Evolutionary conservation across 2,113 vertebrate species (phyloP), one percentile per base, ranked within the genome.

Genomic region (Jacana jacana): DNA sequence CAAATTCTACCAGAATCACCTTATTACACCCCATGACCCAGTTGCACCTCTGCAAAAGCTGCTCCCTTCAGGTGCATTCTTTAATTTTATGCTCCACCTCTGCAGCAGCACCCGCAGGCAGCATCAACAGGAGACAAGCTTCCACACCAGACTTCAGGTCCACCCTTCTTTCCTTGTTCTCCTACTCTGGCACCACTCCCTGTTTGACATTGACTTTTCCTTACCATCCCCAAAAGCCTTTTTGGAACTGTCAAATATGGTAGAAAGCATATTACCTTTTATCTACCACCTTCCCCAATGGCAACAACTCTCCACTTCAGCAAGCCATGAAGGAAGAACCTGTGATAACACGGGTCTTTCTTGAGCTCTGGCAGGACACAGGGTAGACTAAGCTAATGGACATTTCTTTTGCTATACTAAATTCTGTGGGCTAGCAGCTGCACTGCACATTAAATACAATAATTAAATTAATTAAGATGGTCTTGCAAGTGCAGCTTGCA

Each of bases 121-220:
- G 23, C 44, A 66, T 8, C 2, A 1, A 19, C 31, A 51, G 25
- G 8, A 64, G 9, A 37, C 55, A 23, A 54, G 40, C 31, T 48
- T 71, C 58, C 2, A 0, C 69, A 33, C 27, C 14, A 3, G 14
- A 16, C 20, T 61, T n/a, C 1, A 0, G 40, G 19, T 27, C n/a
- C 10, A 14, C 25, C 40, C 27, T 31, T 30, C n/a, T 22, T 39
- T 51, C 39, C 57, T 60, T 20, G 18, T 37, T 40, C 31, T 60
- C 28, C n/a, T 24, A 68, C 27, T 14, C 55, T 5, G 13, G 6
- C 25, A 64, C 37, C 14, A 17, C 37, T 70, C 44, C 17, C 42
- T 40, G 25, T 58, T 61, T 66, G 31, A 44, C 63, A 12, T 65
- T 42, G 6, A 5, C 76, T 94, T 85, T 69, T 72, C 49, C 19